Evolutionary conservation across 2,888 invertebrate species (phyloP).

Genomic region (Drosophila aldrichi): DNA sequence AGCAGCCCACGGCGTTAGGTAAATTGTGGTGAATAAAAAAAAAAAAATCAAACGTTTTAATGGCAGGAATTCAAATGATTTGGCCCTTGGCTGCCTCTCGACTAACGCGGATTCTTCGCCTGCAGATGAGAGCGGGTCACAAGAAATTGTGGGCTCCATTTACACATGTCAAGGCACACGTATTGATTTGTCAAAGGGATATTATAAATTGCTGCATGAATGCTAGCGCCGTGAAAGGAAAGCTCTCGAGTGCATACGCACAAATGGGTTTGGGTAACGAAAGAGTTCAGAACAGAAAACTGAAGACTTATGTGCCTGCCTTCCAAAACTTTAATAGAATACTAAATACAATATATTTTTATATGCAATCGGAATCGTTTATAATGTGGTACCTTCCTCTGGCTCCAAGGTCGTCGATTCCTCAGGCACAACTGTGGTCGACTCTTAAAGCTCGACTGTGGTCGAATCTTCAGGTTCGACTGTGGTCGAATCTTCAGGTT

Average conservation of each 20-base stretch:
- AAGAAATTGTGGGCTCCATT: constrained; percentile 53
- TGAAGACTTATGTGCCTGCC: constrained; percentile 8
- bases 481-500: constrained; percentile 24
- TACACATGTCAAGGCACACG: constrained; percentile 52
- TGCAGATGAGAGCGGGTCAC: background rate
- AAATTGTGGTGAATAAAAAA: constrained; percentile 23
- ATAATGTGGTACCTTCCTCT: too few species aligned
- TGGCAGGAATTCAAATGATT: constrained; percentile 73
- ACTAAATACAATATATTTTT: background rate
- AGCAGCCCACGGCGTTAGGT: constrained; percentile 24
- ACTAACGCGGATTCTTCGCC: constrained; percentile 20
- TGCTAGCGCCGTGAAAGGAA: constrained; percentile 21
- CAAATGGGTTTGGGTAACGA: constrained; percentile 37
- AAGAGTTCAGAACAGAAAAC: constrained; percentile 5
- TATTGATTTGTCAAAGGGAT: constrained; percentile 76
- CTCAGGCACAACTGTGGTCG: background rate
- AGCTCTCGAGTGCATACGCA: constrained; percentile 38
- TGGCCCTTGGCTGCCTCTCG: constrained; percentile 49
- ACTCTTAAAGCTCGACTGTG: constrained; percentile 1
- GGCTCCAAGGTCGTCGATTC: constrained; percentile 7
- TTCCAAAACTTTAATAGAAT: constrained; percentile 7
- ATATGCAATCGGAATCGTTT: too few species aligned
- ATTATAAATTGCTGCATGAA: constrained; percentile 61
- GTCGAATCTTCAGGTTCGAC: constrained; percentile 18
- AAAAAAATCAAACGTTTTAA: constrained; percentile 76